Percentiles rank a stretch among this genome's conserved stretches.
These are phyloP conservation scores for Oriolus oriolus DNA, from an alignment of 2,113 vertebrate species.

Conservation along the genomic window DNA sequence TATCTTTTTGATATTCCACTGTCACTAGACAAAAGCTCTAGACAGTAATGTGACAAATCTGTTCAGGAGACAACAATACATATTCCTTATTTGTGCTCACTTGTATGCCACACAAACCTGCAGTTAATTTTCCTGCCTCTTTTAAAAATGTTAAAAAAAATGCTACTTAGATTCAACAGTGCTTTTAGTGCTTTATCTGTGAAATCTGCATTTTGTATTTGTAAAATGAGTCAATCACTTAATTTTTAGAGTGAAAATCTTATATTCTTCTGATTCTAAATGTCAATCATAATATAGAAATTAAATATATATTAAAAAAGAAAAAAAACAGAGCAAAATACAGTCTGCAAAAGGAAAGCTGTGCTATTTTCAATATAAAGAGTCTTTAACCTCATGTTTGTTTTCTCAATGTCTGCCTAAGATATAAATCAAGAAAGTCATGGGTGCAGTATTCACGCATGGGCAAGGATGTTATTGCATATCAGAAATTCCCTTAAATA, in stretches of 20 bases:
- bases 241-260: conserved; percentile 61
- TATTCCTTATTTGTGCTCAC: conserved; percentile 72
- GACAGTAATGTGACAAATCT: conserved; percentile 75
- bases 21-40: conserved; percentile 70
- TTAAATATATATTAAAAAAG: conserved; percentile 33
- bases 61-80: conserved; percentile 71
- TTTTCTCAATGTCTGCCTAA: not conserved
- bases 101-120: conserved; percentile 64
- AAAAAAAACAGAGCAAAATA: not conserved
- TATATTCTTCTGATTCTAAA: conserved; percentile 50
- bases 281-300: conserved; percentile 66
- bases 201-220: conserved; percentile 64
- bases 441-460: too few relatives aligned
- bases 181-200: conserved; percentile 56
- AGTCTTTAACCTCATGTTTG: not conserved
- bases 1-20: conserved; percentile 72
- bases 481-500: too few relatives aligned
- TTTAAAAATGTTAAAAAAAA: conserved; percentile 68
- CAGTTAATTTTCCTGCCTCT: conserved; percentile 68
- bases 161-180: conserved; percentile 60
- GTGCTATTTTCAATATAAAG: not conserved
- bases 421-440: not conserved
- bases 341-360: not conserved
- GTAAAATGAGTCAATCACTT: conserved; percentile 60
- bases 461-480: too few relatives aligned